Conservation (phyloP, 2,113 vertebrate species). For the Puntigrus tetrazona region DNA sequence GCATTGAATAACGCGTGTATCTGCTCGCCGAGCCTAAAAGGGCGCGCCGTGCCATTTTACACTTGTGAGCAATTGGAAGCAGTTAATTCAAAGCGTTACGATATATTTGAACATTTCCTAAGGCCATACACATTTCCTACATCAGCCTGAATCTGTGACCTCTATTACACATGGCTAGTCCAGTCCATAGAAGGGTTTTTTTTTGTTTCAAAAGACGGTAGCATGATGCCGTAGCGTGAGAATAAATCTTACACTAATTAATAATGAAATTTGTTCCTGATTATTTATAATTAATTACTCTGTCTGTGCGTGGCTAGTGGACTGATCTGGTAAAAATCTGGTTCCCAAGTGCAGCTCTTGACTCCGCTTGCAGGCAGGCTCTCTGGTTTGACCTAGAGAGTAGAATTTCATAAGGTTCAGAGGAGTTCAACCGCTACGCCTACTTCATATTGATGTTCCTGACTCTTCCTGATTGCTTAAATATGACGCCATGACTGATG, state of each 20-base stretch:
- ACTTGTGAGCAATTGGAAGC: neutral
- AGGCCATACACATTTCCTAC: neutral
- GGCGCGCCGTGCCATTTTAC: neutral
- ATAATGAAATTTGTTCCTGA: neutral
- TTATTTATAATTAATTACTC: neutral
- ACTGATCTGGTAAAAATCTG: neutral
- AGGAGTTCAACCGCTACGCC: slow-evolving; percentile 32
- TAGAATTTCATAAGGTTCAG: slow-evolving; percentile 21
- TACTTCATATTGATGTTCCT: slow-evolving; percentile 42
- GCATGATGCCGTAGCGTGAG: neutral
- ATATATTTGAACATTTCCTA: neutral
- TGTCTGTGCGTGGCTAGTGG: too few species aligned
- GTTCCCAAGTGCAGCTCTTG: slow-evolving; percentile 26
- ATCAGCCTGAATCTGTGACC: neutral
- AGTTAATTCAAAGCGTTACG: neutral
- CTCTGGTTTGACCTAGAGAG: slow-evolving; percentile 34
- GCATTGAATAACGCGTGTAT: too few species aligned
- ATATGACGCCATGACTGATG: slow-evolving; percentile 33
- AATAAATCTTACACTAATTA: neutral
- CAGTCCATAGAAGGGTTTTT: neutral
- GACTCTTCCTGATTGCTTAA: slow-evolving; percentile 43
- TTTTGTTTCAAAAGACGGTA: neutral
- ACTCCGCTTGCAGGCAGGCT: slow-evolving; percentile 10
- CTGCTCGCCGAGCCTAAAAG: neutral
- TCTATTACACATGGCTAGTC: neutral